These are phyloP conservation scores for Silvanus unidentatus DNA, from an alignment of 2,888 invertebrate genomes.

Conservation along the genomic window DNA sequence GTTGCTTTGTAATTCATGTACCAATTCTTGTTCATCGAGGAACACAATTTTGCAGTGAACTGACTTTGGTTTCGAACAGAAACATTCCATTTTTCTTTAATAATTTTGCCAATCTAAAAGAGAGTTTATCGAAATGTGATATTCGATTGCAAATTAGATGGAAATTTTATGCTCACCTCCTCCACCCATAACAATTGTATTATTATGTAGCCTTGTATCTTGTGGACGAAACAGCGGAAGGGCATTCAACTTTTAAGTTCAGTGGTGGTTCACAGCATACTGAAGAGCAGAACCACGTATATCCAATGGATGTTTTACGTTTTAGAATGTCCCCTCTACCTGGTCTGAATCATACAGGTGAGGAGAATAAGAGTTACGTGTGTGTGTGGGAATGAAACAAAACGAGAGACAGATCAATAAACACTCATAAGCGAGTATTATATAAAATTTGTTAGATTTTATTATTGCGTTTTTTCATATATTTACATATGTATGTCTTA, in stretches of 20 bases:
- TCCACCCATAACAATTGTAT: conserved; percentile 15
- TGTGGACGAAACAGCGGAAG: conserved; percentile 27
- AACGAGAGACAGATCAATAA: too few species aligned
- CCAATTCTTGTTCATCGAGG: conserved; percentile 82
- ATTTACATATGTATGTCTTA: too few species aligned
- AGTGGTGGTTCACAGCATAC: conserved; percentile 29
- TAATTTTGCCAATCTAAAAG: too few species aligned
- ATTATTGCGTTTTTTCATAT: too few species aligned
- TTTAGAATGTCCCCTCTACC: conserved; percentile 9
- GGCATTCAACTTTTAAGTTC: conserved; percentile 35
- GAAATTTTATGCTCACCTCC: not conserved
- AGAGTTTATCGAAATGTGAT: too few species aligned
- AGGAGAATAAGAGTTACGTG: not conserved
- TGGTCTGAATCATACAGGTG: not conserved
- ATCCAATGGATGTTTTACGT: conserved; percentile 24
- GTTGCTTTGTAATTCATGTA: conserved; percentile 86
- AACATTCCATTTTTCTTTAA: conserved; percentile 44
- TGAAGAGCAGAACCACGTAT: conserved; percentile 21
- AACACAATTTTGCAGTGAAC: conserved; percentile 74
- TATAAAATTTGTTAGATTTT: too few species aligned
- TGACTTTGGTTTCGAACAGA: conserved; percentile 40
- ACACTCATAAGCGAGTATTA: too few species aligned
- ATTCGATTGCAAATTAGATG: conserved; percentile 1
- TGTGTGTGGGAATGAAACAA: too few species aligned
- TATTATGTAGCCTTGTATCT: conserved; percentile 24